Base-by-base conservation (phyloP, 2,888 invertebrate species). In the Neoaliturus tenellus region DNA sequence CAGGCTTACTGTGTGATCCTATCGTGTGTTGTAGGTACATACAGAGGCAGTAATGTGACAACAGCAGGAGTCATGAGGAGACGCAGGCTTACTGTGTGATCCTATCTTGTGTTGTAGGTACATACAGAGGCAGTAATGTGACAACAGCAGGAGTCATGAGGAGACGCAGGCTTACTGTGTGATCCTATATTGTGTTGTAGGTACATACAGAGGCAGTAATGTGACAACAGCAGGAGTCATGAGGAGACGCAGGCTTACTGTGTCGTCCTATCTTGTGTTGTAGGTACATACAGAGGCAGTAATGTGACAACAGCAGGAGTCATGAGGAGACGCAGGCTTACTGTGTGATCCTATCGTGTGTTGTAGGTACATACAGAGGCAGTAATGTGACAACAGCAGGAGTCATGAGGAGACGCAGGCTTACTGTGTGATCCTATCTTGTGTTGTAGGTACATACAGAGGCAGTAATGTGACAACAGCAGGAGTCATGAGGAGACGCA, bases 11-110 rank as follows among this genome's bases (percentile, higher is more conserved):
- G 80, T 80, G 55, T 55, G 80, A 58, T 20, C 28, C 5, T 6
- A 4, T 3, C 23, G 20, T 10, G 25, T 33, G 67, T 33, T 51
- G n/a, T 20, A 35, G 39, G 39, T 14, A 23, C n/a, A n/a, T n/a
- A n/a, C 35, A 20, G n/a, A 20, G 69, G 58, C 71, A 83, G 83
- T 51, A 58, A 83, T 83, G 83, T 83, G 83, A 83, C 83, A 33
- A 3, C 35, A 20, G 20, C 23, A 35, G 67, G 17, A 25, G 44
- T 51, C 33, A 83, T 83, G 83, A 83, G 80, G 81, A 35, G 80
- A 39, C 81, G 83, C 58, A 69, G 83, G 83, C 58, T 83, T 55
- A 80, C 83, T 41, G 83, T 83, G 80, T 81, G 83, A n/a, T n/a
- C n/a, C n/a, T n/a, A n/a, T n/a, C n/a, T n/a, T n/a, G n/a, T n/a